Base-by-base conservation (phyloP, 2,888 invertebrate species). In the Himalopsyche kuldschensis region DNA sequence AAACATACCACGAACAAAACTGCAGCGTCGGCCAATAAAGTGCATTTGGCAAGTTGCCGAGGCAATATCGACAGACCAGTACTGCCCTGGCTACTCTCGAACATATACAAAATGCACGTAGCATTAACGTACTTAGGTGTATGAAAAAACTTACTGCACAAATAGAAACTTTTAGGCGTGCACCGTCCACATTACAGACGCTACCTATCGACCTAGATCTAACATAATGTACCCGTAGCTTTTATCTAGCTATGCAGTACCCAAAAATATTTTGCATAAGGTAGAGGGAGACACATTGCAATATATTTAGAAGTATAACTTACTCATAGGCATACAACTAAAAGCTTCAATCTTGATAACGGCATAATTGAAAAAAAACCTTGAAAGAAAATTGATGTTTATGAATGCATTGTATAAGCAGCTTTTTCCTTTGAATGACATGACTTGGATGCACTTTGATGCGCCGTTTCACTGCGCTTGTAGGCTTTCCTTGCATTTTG, bases 41-140 rank as follows among this genome's bases (percentile, higher is more conserved):
- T 79, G 20, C 82, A 82, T 80, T 86, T 86, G 86, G 86, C 86
- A 84, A 79, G 75, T 69, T 78, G 86, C 86, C 86, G 84, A 82
- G 83, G 81, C 78, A 84, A 84, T 86, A 86, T 84, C 83, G 82
- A 84, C 84, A 75, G 77, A 20, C 78, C 55, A 4, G 20, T 20
- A 55, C 55, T 55, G 5, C 55, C n/a, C 55, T 55, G 55, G 55
- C 55, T 55, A 55, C 55, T 55, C 55, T 5, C 5, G 20, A 55
- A 55, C 20, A 20, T 55, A 55, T 55, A 55, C n/a, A 47, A 5
- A 47, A 5, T 1, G 20, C 24, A 55, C 24, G 55, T 10, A 8
- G 1, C 48, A 20, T 10, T 24, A 41, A 41, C 41, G 41, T 41
- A 41, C 41, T 11, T 41, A 55, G 17, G n/a, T 27, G 75, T 55